Evolutionary conservation across 1,140 invertebrate genomes (phyloP).

Genomic region (Ctenoplectra terminalis): DNA sequence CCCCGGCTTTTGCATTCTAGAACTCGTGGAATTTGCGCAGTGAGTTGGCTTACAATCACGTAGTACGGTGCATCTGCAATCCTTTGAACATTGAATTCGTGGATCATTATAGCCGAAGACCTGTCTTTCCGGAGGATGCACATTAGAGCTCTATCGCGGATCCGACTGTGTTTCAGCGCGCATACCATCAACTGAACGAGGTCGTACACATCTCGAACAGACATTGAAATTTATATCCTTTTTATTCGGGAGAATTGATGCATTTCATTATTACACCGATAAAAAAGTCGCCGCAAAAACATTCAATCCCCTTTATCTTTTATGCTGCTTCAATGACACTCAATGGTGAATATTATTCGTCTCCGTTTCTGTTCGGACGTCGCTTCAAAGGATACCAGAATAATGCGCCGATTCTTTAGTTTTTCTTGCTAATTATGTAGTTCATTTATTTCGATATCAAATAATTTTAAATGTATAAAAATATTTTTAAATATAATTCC

Average conservation of each 20-base stretch:
- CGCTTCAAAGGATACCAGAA: not conserved
- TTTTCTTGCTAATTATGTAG: not conserved
- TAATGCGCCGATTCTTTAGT: not conserved
- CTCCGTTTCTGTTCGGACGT: not conserved
- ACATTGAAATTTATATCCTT: constrained; percentile 19
- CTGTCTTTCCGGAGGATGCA: constrained; percentile 31
- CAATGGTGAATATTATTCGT: constrained; percentile 9
- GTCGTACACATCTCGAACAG: not conserved
- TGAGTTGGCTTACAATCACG: constrained; percentile 38
- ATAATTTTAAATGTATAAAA: too few relatives aligned
- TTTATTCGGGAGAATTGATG: not conserved
- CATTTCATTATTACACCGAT: constrained; percentile 7
- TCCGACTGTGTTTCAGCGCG: not conserved
- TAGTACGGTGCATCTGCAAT: not conserved
- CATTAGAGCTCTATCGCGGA: constrained; percentile 36
- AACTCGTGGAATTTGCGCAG: constrained; percentile 18
- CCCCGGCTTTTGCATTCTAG: not conserved
- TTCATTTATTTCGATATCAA: not conserved
- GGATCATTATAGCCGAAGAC: constrained; percentile 47
- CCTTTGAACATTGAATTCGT: constrained; percentile 41
- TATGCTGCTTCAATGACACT: not conserved
- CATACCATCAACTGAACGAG: not conserved
- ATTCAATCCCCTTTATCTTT: constrained; percentile 8
- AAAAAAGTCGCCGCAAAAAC: not conserved
- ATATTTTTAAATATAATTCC: not conserved